phyloP scores from a whole-genome alignment of 2,797 vertebrate species.

The Neopelma chrysocephalum region DNA sequence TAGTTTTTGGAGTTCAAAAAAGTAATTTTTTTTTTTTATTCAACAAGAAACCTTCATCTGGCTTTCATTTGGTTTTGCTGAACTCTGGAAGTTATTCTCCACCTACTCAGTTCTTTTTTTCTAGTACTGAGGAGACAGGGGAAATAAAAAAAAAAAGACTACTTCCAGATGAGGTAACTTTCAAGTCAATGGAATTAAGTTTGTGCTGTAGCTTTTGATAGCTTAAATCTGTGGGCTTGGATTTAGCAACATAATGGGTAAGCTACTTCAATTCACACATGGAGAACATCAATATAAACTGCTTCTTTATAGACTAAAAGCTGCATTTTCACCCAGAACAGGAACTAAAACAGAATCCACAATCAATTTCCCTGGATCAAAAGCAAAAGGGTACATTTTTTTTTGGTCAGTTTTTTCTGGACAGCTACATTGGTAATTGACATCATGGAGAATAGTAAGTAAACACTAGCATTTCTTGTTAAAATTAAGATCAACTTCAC shows the following conservation, averaged over 20 bases:
- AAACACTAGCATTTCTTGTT: neutral
- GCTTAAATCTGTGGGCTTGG: neutral
- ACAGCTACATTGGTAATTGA: neutral
- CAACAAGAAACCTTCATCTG: neutral
- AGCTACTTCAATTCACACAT: neutral
- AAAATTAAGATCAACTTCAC: neutral
- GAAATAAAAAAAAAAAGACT: neutral
- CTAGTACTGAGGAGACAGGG: neutral
- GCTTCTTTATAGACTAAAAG: neutral
- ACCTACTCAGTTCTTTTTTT: neutral
- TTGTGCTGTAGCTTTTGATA: neutral
- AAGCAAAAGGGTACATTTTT: neutral
- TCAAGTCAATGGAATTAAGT: neutral
- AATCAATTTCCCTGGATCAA: neutral
- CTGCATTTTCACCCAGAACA: neutral
- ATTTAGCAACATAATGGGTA: neutral
- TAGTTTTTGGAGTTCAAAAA: neutral
- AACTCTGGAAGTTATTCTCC: conserved; percentile 1
- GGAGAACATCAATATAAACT: neutral
- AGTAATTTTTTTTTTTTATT: neutral
- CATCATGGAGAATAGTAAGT: neutral
- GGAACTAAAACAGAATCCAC: neutral
- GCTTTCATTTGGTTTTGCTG: conserved; percentile 5
- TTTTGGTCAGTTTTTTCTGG: neutral
- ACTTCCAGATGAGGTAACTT: neutral